phyloP scores from a whole-genome alignment of 1,140 invertebrate genomes.

The Drosophila varians region DNA sequence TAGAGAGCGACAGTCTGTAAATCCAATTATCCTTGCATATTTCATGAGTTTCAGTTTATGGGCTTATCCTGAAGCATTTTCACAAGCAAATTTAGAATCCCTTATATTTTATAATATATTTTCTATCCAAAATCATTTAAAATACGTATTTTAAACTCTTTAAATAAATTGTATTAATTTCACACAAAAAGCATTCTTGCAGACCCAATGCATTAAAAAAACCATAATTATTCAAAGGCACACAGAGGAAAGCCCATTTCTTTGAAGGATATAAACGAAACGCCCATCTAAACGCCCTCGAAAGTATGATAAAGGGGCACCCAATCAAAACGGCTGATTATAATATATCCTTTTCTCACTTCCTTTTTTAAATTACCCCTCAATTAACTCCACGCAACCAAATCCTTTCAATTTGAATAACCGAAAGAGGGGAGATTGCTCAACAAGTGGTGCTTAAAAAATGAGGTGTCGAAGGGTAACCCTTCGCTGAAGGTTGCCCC shows the following conservation, averaged over 20 bases:
- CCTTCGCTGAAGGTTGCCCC: constrained; percentile 11
- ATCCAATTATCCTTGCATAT: constrained; percentile 42
- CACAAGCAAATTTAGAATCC: neutral
- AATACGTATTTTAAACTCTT: too few relatives aligned
- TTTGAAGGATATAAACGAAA: constrained; percentile 32
- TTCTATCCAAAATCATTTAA: too few relatives aligned
- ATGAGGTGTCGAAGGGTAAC: constrained; percentile 43
- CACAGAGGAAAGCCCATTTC: constrained; percentile 4
- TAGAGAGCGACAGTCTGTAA: constrained; percentile 5
- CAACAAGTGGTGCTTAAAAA: constrained; percentile 63
- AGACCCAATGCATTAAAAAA: too few relatives aligned
- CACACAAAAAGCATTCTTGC: too few relatives aligned
- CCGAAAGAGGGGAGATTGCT: constrained; percentile 24
- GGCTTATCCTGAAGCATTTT: constrained; percentile 3
- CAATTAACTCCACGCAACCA: constrained; percentile 72
- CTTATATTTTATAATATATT: neutral
- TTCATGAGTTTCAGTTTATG: constrained; percentile 19
- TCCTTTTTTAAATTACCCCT: constrained; percentile 53
- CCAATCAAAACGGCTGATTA: constrained; percentile 64
- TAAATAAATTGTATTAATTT: too few relatives aligned
- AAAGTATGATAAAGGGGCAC: constrained; percentile 1
- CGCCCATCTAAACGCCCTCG: constrained; percentile 51
- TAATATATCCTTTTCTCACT: constrained; percentile 57
- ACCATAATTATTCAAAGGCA: neutral
- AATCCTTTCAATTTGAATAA: constrained; percentile 80